A percentile compares a stretch with the other conserved stretches of the same genome.
phyloP scores from a whole-genome alignment of 1,140 invertebrate species.

The Penaeus japonicus region DNA sequence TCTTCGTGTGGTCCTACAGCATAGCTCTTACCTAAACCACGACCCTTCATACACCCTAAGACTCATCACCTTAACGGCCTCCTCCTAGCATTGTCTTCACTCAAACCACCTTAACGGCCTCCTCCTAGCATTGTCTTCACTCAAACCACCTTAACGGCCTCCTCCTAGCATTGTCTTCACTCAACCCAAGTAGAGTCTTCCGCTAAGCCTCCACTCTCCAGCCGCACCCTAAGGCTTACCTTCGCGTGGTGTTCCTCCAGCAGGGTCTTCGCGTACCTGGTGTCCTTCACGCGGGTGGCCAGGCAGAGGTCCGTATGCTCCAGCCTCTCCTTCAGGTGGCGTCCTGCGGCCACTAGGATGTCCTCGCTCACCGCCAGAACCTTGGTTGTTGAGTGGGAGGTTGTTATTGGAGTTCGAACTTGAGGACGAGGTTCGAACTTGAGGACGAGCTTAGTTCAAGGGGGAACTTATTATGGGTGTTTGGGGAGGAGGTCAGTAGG shows the following conservation, averaged over 20 bases:
- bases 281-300: not conserved
- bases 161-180: not conserved
- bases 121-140: too few species aligned
- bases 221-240: not conserved
- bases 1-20: too few species aligned
- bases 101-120: too few species aligned
- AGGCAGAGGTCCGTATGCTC: conserved; percentile 39
- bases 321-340: conserved; percentile 22
- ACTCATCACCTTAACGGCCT: too few species aligned
- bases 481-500: not conserved
- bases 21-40: too few species aligned
- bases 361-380: conserved; percentile 4
- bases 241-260: conserved; percentile 45
- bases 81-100: too few species aligned
- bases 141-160: too few species aligned
- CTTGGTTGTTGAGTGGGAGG: not conserved
- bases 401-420: not conserved
- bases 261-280: conserved; percentile 25
- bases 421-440: not conserved
- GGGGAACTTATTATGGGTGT: too few species aligned
- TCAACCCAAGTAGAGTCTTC: too few species aligned
- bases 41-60: too few species aligned
- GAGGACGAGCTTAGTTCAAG: too few species aligned
- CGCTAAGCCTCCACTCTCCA: not conserved
- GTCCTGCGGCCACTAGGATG: conserved; percentile 14